Evolutionary conservation across 2,888 invertebrate genomes (phyloP).

Genomic region (Elmis aenea): DNA sequence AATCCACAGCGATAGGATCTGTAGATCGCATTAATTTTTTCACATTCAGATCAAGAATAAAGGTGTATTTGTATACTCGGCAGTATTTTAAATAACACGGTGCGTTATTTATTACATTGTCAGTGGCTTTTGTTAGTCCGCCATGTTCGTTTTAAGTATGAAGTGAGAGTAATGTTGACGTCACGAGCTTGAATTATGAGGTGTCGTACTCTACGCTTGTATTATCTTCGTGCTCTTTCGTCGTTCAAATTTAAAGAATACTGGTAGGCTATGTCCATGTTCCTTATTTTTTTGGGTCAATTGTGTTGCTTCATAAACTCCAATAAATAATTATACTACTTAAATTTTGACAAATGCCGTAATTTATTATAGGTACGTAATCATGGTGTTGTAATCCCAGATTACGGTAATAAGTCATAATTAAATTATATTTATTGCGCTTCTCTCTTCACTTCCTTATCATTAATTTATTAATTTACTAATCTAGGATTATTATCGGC

Average conservation of each 20-base stretch:
- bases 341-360: slow-evolving; percentile 25
- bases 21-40: slow-evolving; percentile 18
- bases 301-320: slow-evolving; percentile 17
- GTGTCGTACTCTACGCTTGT: slow-evolving; percentile 20
- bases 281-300: slow-evolving; percentile 17
- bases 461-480: slow-evolving; percentile 17
- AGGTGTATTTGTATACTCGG: slow-evolving; percentile 16
- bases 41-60: slow-evolving; percentile 12
- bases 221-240: slow-evolving; percentile 15
- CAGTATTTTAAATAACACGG: slow-evolving; percentile 18
- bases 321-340: slow-evolving; percentile 21
- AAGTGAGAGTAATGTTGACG: slow-evolving; percentile 22
- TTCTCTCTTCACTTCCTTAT: slow-evolving; percentile 22
- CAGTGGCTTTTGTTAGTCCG: slow-evolving; percentile 27
- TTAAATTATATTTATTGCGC: slow-evolving; percentile 24
- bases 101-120: slow-evolving; percentile 20
- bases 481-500: too few species aligned
- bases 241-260: slow-evolving; percentile 12
- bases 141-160: slow-evolving; percentile 25
- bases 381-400: slow-evolving; percentile 31
- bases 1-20: slow-evolving; percentile 20
- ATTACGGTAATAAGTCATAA: slow-evolving; percentile 33
- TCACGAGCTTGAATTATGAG: slow-evolving; percentile 24
- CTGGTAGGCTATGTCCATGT: too few species aligned
- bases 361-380: slow-evolving; percentile 30